Percentiles rank a stretch among this genome's conserved stretches.
These are phyloP conservation scores for Hydropsyche tenuis DNA, from an alignment of 1,140 invertebrate species.

Conservation along the genomic window DNA sequence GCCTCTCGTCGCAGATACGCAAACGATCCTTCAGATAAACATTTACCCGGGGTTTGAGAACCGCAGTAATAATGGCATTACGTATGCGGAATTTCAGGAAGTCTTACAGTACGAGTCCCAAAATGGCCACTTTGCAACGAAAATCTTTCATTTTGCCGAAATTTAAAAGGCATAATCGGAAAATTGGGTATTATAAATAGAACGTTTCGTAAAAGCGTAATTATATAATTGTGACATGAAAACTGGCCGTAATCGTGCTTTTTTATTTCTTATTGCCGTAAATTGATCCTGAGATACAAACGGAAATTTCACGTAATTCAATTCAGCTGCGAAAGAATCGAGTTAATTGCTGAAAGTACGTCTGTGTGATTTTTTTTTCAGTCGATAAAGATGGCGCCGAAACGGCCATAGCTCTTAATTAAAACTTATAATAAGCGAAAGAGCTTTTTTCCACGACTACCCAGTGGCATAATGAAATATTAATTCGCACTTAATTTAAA, in stretches of 20 bases:
- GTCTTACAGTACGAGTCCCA: not conserved
- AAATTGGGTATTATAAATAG: too few species aligned
- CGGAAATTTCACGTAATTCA: not conserved
- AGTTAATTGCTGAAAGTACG: constrained; percentile 9
- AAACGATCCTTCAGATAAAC: not conserved
- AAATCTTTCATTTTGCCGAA: too few species aligned
- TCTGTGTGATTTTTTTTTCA: not conserved
- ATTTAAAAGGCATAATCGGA: too few species aligned
- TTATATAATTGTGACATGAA: too few species aligned
- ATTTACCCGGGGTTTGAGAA: not conserved
- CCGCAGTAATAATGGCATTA: not conserved
- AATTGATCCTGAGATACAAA: not conserved
- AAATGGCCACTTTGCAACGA: not conserved
- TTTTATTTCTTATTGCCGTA: too few species aligned
- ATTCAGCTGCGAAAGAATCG: not conserved
- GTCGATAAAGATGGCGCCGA: constrained; percentile 18
- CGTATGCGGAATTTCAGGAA: not conserved
- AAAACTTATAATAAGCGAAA: constrained; percentile 31
- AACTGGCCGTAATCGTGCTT: not conserved
- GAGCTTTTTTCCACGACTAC: constrained; percentile 14
- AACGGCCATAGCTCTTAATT: constrained; percentile 29
- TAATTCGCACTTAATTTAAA: constrained; percentile 29
- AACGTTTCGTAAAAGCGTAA: not conserved
- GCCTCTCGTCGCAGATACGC: not conserved
- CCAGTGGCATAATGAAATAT: constrained; percentile 18